Evolutionary conservation across 2,888 invertebrate species (phyloP).

Genomic region (Abrostola triplasia): DNA sequence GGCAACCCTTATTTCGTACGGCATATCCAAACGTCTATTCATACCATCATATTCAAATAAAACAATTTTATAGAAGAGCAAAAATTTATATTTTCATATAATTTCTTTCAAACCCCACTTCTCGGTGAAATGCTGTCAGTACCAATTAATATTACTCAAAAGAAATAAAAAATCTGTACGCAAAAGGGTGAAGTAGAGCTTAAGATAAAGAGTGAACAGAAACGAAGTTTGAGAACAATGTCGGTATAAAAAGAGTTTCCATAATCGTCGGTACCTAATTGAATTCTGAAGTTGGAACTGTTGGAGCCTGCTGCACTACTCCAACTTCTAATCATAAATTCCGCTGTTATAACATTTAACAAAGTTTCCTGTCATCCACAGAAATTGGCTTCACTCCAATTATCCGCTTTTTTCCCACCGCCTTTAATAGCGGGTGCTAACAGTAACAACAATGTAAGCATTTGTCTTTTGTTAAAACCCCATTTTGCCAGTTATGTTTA

Average conservation of each 20-base stretch:
- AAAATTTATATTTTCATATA: neutral
- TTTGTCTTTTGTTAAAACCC: slow-evolving; percentile 57
- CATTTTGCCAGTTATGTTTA: slow-evolving; percentile 55
- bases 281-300: slow-evolving; percentile 67
- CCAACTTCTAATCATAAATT: slow-evolving; percentile 75
- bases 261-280: slow-evolving; percentile 66
- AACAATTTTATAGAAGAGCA: neutral
- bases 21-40: neutral
- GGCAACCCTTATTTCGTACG: neutral
- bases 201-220: slow-evolving; percentile 39
- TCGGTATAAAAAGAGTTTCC: slow-evolving; percentile 45
- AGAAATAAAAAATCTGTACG: slow-evolving; percentile 1
- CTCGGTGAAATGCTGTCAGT: slow-evolving; percentile 6
- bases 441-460: slow-evolving; percentile 59
- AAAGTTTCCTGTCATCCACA: slow-evolving; percentile 76
- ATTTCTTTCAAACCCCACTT: neutral
- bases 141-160: slow-evolving; percentile 25
- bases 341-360: slow-evolving; percentile 75
- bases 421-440: slow-evolving; percentile 61
- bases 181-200: slow-evolving; percentile 24
- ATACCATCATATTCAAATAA: neutral
- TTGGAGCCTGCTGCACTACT: slow-evolving; percentile 62
- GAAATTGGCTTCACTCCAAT: slow-evolving; percentile 73
- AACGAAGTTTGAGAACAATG: slow-evolving; percentile 42
- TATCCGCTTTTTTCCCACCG: slow-evolving; percentile 55